phyloP scores from a whole-genome alignment of 2,888 invertebrate species.

The Mactromeris polynyma region DNA sequence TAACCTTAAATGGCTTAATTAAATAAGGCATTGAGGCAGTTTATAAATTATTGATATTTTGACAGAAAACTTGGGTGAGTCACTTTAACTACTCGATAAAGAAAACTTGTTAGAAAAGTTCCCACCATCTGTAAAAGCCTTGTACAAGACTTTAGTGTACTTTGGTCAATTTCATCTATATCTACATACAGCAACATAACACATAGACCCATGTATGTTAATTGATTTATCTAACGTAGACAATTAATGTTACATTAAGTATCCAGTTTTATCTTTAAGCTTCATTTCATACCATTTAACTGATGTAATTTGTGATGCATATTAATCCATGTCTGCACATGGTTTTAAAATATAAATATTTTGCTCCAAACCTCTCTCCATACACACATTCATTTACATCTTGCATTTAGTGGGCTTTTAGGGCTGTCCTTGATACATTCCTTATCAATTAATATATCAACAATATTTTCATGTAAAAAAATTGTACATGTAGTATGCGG shows the following conservation, averaged over 20 bases:
- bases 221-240: not conserved
- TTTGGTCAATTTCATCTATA: not conserved
- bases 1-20: too few species aligned
- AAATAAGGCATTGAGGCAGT: too few species aligned
- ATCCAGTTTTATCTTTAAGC: not conserved
- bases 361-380: too few species aligned
- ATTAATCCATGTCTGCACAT: not conserved
- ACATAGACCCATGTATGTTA: not conserved
- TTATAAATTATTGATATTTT: too few species aligned
- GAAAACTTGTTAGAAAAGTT: not conserved
- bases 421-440: not conserved
- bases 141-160: not conserved
- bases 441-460: too few species aligned
- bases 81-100: not conserved
- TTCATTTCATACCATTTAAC: not conserved
- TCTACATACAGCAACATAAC: not conserved
- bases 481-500: too few species aligned
- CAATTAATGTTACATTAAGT: slow-evolving; percentile 12
- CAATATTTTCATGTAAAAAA: too few species aligned
- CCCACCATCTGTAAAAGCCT: not conserved
- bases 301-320: not conserved
- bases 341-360: not conserved
- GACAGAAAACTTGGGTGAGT: not conserved
- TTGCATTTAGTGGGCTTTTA: not conserved
- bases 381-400: not conserved